These are phyloP conservation scores for Phalloptychus januarius DNA, from an alignment of 2,797 vertebrate genomes.

Conservation along the genomic window DNA sequence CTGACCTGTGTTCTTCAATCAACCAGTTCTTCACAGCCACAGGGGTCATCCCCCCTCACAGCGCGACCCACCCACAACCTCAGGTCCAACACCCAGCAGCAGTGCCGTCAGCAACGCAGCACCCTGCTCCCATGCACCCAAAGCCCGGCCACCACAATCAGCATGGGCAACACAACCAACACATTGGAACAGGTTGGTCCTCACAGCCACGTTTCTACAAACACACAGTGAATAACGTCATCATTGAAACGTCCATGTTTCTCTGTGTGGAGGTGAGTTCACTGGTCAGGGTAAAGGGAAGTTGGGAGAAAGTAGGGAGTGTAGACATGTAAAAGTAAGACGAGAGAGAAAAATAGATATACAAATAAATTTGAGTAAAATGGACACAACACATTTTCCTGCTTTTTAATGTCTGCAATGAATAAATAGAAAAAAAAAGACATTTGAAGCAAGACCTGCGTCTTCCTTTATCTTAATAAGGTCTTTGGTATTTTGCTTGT, in stretches of 20 bases:
- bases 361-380: neutral
- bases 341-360: neutral
- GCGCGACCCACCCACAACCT: constrained; percentile 79
- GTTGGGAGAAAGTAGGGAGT: neutral
- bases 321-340: neutral
- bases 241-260: neutral
- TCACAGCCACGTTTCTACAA: neutral
- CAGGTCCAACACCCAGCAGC: constrained; percentile 66
- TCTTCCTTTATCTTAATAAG: neutral
- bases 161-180: constrained; percentile 79
- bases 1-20: constrained; percentile 88
- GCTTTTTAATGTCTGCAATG: neutral
- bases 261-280: neutral
- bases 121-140: constrained; percentile 80
- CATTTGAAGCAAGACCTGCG: neutral
- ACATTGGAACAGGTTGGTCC: constrained; percentile 82
- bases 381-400: neutral
- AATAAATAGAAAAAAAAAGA: neutral
- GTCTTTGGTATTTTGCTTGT: neutral
- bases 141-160: constrained; percentile 79
- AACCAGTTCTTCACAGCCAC: constrained; percentile 90
- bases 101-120: constrained; percentile 69
- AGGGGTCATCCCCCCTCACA: constrained; percentile 86
- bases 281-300: neutral
- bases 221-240: too few species aligned